These are phyloP conservation scores for Semicossyphus pulcher DNA, from an alignment of 2,113 vertebrate genomes.

Conservation along the genomic window DNA sequence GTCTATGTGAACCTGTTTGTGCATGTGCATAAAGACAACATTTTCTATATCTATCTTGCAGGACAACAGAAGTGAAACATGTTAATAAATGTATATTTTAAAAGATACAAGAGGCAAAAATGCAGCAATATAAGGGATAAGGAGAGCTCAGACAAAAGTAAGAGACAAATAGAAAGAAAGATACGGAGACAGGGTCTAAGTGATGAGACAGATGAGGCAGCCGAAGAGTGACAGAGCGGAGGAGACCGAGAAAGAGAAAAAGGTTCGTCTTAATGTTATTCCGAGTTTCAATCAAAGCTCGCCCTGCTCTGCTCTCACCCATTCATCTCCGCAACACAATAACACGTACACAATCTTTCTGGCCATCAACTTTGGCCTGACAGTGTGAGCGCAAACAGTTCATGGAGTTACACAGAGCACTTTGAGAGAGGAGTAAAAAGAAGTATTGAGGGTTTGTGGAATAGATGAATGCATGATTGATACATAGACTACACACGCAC, in stretches of 20 bases:
- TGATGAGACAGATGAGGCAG: slow-evolving; percentile 57
- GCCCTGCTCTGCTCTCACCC: slow-evolving; percentile 41
- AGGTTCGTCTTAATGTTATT: slow-evolving; percentile 66
- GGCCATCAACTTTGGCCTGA: slow-evolving; percentile 63
- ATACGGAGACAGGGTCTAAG: slow-evolving; percentile 34
- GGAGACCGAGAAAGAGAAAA: slow-evolving; percentile 55
- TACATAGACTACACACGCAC: too few species aligned
- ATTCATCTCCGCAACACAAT: slow-evolving; percentile 52
- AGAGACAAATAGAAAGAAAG: slow-evolving; percentile 24
- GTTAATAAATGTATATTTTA: neutral
- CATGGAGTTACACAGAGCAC: slow-evolving; percentile 33
- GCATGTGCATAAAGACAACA: neutral
- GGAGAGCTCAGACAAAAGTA: neutral
- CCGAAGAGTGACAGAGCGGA: slow-evolving; percentile 58
- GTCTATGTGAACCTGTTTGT: neutral
- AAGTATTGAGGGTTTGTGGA: slow-evolving; percentile 14
- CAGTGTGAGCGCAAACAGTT: slow-evolving; percentile 57
- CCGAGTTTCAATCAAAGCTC: slow-evolving; percentile 65
- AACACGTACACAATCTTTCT: slow-evolving; percentile 44
- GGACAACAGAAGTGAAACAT: neutral
- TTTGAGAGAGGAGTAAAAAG: neutral
- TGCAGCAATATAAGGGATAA: neutral
- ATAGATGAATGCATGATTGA: too few species aligned
- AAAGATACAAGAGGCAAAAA: neutral
- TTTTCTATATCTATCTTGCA: neutral